Percentiles rank a stretch among this genome's conserved stretches.
Conservation (phyloP, 2,113 vertebrate genomes). For the Pterocles gutturalis region DNA sequence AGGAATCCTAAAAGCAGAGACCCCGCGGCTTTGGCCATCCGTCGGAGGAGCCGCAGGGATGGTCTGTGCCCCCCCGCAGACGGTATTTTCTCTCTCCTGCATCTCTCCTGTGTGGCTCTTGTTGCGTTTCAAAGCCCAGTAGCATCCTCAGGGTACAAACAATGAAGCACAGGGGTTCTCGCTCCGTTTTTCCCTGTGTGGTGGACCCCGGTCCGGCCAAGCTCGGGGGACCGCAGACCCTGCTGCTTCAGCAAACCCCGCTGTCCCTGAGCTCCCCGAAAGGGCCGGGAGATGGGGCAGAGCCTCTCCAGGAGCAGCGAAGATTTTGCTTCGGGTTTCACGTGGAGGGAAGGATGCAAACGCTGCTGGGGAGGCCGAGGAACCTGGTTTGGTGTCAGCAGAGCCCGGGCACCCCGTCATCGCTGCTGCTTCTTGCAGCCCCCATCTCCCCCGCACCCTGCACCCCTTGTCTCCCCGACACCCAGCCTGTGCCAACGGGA, state of each 20-base stretch:
- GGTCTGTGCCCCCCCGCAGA: neutral
- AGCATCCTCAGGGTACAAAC: rapidly evolving
- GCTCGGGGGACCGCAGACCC: neutral
- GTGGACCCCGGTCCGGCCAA: rapidly evolving
- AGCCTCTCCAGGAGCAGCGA: rapidly evolving
- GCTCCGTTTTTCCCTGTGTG: neutral
- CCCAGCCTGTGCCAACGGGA: no score
- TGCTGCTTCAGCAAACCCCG: neutral
- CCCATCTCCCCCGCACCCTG: neutral
- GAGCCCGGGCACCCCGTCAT: neutral
- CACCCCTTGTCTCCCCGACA: no score
- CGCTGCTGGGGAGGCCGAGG: neutral
- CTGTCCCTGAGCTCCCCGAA: neutral
- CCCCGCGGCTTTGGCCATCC: neutral
- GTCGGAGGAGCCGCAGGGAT: neutral
- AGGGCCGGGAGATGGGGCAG: neutral
- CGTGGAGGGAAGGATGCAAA: neutral
- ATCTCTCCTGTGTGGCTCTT: neutral
- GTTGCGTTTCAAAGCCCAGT: rapidly evolving
- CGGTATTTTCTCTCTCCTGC: neutral
- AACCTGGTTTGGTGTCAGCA: neutral
- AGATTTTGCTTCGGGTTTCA: neutral
- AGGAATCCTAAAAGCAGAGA: neutral
- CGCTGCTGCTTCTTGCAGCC: neutral
- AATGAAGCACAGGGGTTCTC: neutral